Conservation (phyloP, 2,797 vertebrate genomes). For the Vipera latastei region DNA sequence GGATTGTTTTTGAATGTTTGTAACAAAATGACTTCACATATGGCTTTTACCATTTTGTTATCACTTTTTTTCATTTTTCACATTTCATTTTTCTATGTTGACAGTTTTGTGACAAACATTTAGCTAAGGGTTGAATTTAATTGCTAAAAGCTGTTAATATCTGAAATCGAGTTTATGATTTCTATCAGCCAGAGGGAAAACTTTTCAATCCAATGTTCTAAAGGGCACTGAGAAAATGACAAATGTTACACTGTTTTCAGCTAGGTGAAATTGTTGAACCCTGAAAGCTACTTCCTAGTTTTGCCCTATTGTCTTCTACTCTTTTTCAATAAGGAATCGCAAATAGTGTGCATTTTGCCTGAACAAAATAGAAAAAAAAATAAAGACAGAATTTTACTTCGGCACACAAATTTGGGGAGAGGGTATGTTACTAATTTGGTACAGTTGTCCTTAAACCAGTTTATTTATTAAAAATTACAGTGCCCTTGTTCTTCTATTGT, state of each 20-base stretch:
- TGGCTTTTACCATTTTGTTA: background rate
- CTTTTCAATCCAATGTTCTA: background rate
- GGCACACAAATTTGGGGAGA: background rate
- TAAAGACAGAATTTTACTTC: background rate
- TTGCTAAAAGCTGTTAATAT: background rate
- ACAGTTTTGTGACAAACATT: background rate
- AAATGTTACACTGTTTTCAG: background rate
- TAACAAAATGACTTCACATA: background rate
- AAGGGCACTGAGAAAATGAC: background rate
- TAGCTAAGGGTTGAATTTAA: background rate
- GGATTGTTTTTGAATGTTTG: background rate
- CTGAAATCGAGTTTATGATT: background rate
- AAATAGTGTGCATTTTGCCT: background rate
- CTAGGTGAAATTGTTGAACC: background rate
- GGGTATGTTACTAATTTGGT: too few species aligned
- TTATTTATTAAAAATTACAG: background rate
- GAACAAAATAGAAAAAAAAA: background rate
- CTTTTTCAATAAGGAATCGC: background rate
- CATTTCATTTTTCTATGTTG: background rate
- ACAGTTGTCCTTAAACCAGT: background rate
- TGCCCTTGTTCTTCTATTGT: background rate
- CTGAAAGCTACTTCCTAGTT: background rate
- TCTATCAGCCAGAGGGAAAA: background rate
- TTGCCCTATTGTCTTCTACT: background rate
- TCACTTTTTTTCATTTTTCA: background rate